phyloP scores from a whole-genome alignment of 2,113 vertebrate species.

The Thalassarche chlororhynchos region DNA sequence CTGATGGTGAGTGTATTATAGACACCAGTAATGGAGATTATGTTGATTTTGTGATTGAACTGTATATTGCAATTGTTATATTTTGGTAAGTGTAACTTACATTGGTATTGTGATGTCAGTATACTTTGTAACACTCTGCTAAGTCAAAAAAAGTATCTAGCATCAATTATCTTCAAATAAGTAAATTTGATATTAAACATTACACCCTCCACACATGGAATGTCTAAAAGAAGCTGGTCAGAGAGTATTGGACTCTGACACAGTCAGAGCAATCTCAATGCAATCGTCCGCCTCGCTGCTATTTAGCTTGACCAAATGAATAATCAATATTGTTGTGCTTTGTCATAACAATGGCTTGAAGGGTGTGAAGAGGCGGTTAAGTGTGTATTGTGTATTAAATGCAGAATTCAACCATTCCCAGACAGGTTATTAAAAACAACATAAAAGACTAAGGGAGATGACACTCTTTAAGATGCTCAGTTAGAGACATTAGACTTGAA shows the following conservation, averaged over 20 bases:
- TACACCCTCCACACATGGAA: neutral
- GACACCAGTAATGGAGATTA: neutral
- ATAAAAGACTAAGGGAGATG: neutral
- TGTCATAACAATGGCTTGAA: neutral
- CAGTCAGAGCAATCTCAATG: neutral
- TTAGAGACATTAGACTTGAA: neutral
- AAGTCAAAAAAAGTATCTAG: neutral
- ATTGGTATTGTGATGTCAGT: neutral
- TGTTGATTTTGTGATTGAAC: neutral
- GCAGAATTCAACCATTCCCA: neutral
- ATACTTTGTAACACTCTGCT: neutral
- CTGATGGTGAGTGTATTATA: neutral
- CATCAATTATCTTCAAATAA: neutral
- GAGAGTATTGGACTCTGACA: too few relatives aligned
- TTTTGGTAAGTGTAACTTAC: neutral
- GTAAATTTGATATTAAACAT: neutral
- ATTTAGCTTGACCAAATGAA: neutral
- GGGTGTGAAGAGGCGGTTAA: neutral
- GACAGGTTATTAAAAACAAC: neutral
- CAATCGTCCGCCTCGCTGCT: accelerated
- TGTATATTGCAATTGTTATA: neutral
- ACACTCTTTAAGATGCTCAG: neutral
- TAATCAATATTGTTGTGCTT: neutral
- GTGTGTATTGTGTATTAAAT: neutral
- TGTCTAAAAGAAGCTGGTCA: neutral